Base-by-base conservation (phyloP, 37 sponge, comb jelly and placozoan genomes). In the Beroe ovata region DNA sequence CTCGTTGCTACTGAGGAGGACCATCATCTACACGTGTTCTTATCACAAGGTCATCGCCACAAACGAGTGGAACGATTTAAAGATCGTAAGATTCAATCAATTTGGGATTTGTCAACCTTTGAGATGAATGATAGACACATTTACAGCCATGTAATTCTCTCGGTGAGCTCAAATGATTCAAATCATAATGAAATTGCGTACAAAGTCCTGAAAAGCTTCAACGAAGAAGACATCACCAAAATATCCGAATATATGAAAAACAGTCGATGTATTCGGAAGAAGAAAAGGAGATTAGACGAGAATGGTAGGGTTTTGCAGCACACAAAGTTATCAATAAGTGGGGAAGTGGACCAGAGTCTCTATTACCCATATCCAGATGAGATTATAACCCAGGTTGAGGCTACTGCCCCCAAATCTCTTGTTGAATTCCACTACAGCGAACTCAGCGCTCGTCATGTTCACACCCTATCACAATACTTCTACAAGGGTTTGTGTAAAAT, bases 331-430 rank as follows among this genome's bases (percentile, higher is more conserved):
- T 34, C 69, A 34, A 32, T 66, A 32, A 66, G 30, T 30, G 34
- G 16, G 32, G 69, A 66, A 32, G 16, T 37, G 29, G 2, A 14
- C 30, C 69, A 66, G 16, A 29, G 69, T 33, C 35, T 66, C 36
- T 66, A 66, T 30, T 29, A 18, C 4, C 69, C 69, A 32, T 66
- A 34, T 66, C 69, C 69, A 34, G 69, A 66, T 66, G 69, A 66
- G 34, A 26, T 66, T 32, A 33, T 66, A 66, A 47, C 54, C 11
- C 6, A 47, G 11, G 54, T 47, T 16, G 54, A 47, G 54, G 54
- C 54, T 47, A 34, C 69, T 14, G 8, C 16, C 34, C 69, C 69
- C 8, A 25, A 18, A 4, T 11, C 25, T 33, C 16, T 29, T 18
- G 16, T 14, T 1, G 69, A 66, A 66, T 29, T 66, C 34, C 69